Evolutionary conservation across 2,888 invertebrate genomes (phyloP), one percentile per base, ranked within the genome.

Genomic region (Zygothrica quintamaculata): DNA sequence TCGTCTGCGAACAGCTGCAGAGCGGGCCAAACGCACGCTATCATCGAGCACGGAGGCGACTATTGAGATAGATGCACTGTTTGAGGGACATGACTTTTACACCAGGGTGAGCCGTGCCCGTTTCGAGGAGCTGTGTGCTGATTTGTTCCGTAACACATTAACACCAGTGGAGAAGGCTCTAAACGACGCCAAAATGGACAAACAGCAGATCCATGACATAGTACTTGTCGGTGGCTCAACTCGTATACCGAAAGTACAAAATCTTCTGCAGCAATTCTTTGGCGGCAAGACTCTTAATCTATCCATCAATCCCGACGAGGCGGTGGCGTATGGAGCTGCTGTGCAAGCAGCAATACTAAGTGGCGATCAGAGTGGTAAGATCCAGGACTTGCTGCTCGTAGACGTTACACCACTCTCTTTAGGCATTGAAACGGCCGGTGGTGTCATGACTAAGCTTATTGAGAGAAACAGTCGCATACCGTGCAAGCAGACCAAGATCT

Each of bases 221-320:
- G 96, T 96, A 0, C 92, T 96, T 13, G 96, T 96, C 15, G 96
- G 96, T 8, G 96, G 95, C 18, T 95, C 95, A 0, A 96, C 94
- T 0, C 93, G 95, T 60, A 96, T 96, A 59, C 96, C 96, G 0
- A 96, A 95, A 89, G 93, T 96, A 29, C 95, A 96, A 90, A 94
- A 92, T 65, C 89, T 96, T 71, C 91, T 96, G 25, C 93, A 95
- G 89, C 94, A 95, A 89, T 95, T 94, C 92, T 96, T 96, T 92
- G 93, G 93, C 76, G 95, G 93, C 6, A 95, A 95, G 90, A 92
- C 93, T 40, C 91, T 95, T 31, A 95, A 95, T 88, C 91, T 95
- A 40, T 94, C 94, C 51, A 95, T 95, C 84, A 95, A 95, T 87
- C 95, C 95, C 0, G 95, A 96, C 79, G 95, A 96, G 88, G 95